phyloP scores from a whole-genome alignment of 2,888 invertebrate genomes.

The Cerastis rubricosa region DNA sequence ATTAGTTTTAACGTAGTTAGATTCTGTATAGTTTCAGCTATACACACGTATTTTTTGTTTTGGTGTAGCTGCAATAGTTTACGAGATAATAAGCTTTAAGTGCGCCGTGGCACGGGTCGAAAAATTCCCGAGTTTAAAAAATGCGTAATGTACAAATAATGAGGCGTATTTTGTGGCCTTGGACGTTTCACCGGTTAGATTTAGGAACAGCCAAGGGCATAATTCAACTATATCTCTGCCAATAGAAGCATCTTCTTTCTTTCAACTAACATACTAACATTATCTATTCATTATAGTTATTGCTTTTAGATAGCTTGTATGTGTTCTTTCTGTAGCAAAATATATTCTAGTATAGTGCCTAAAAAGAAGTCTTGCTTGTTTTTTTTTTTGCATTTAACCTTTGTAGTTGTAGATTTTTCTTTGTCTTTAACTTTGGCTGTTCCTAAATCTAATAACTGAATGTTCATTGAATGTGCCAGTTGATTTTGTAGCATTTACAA shows the following conservation, averaged over 20 bases:
- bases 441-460: background rate
- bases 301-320: slow-evolving; percentile 39
- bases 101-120: no score
- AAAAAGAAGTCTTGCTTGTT: no score
- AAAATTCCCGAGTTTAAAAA: no score
- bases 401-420: background rate
- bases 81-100: no score
- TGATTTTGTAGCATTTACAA: background rate
- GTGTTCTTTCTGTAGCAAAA: background rate
- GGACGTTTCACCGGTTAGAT: no score
- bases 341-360: background rate
- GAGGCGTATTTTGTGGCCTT: no score
- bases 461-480: slow-evolving; percentile 3
- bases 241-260: slow-evolving; percentile 60
- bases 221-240: slow-evolving; percentile 38
- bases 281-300: slow-evolving; percentile 46
- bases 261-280: slow-evolving; percentile 64
- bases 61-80: no score
- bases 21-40: no score
- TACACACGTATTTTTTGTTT: no score
- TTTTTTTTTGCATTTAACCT: background rate
- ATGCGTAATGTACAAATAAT: no score
- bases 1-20: no score
- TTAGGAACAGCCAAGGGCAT: no score
- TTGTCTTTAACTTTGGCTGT: background rate